A percentile compares a stretch with the other conserved stretches of the same genome.
phyloP scores from a whole-genome alignment of 2,113 vertebrate genomes.

The Alectura lathami region DNA sequence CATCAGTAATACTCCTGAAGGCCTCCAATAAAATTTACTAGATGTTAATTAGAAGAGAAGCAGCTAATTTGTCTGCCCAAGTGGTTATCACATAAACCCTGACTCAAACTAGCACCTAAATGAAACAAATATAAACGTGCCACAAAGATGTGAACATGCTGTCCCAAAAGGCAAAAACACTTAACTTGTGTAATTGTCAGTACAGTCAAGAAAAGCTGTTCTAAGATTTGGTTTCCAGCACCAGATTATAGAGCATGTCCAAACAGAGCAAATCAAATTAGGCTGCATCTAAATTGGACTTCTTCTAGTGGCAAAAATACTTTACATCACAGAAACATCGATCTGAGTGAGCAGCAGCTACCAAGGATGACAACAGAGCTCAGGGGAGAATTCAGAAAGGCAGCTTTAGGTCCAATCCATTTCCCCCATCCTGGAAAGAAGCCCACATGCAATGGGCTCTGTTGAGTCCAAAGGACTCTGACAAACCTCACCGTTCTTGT shows the following conservation, averaged over 20 bases:
- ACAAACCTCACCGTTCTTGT: background rate
- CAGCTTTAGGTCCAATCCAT: background rate
- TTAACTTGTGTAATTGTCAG: conserved; percentile 66
- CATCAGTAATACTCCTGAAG: conserved; percentile 65
- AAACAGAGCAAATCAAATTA: conserved; percentile 81
- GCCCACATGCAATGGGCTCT: background rate
- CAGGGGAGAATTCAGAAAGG: conserved; percentile 8
- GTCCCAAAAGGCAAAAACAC: conserved; percentile 57
- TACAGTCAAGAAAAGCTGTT: conserved; percentile 62
- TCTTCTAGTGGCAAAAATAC: conserved; percentile 68
- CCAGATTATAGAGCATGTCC: conserved; percentile 65
- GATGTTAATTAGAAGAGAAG: conserved; percentile 71
- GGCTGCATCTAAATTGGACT: conserved; percentile 72
- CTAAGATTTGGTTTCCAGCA: conserved; percentile 68
- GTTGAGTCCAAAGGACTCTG: background rate
- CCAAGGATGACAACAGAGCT: conserved; percentile 10
- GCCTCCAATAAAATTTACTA: conserved; percentile 60
- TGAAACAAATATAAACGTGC: conserved; percentile 67
- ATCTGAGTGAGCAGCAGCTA: conserved; percentile 38
- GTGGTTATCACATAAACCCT: conserved; percentile 43
- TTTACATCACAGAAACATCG: conserved; percentile 59
- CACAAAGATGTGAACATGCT: conserved; percentile 22
- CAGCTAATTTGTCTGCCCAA: conserved; percentile 61
- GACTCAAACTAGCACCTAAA: conserved; percentile 71
- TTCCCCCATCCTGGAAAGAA: background rate